Percentiles rank a stretch among this genome's conserved stretches.
Evolutionary conservation across 1,140 invertebrate species (phyloP).

Genomic region (Thaumatotibia leucotreta): DNA sequence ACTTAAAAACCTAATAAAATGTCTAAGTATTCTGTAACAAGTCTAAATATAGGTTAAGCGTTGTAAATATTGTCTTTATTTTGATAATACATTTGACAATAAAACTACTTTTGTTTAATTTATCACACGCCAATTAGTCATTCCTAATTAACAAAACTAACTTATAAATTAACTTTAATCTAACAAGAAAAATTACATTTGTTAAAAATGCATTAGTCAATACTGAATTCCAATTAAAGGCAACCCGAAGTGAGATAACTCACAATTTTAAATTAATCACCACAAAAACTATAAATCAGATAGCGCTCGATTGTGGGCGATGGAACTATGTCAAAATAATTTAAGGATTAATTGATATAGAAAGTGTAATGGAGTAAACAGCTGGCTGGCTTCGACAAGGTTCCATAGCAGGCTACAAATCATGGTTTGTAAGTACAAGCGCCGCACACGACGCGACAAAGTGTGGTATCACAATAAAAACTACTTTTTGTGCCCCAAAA

Average conservation of each 20-base stretch:
- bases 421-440: background rate
- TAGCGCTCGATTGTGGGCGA: conserved; percentile 8
- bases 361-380: conserved; percentile 4
- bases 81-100: background rate
- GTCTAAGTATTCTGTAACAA: background rate
- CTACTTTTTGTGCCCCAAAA: background rate
- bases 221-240: conserved; percentile 42
- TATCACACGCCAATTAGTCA: background rate
- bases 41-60: background rate
- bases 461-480: background rate
- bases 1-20: background rate
- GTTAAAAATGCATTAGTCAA: conserved; percentile 57
- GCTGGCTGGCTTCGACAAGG: background rate
- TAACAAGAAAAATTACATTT: conserved; percentile 28
- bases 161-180: background rate
- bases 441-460: background rate
- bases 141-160: conserved; percentile 9
- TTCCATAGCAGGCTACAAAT: background rate
- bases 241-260: conserved; percentile 34
- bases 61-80: background rate
- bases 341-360: background rate
- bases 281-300: conserved; percentile 56
- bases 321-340: background rate
- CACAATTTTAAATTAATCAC: conserved; percentile 59
- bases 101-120: background rate